Conservation (phyloP, 2,797 vertebrate species). For the Tinamus major region DNA sequence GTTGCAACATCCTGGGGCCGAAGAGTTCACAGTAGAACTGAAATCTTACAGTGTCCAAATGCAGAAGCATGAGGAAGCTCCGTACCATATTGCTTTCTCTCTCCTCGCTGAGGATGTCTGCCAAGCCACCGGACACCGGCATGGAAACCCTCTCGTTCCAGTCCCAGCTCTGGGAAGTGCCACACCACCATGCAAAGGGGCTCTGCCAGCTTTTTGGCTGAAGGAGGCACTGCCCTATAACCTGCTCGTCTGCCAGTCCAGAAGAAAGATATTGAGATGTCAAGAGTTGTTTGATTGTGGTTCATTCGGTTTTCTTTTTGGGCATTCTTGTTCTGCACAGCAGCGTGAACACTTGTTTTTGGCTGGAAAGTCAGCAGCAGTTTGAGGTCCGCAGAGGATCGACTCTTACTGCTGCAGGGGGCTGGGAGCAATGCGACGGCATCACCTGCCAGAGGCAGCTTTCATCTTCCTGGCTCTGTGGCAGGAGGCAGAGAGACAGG, state of each 20-base stretch:
- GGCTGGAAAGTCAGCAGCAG: not conserved
- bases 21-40: not conserved
- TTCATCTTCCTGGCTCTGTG: not conserved
- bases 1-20: not conserved
- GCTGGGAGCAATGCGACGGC: not conserved
- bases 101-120: not conserved
- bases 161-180: not conserved
- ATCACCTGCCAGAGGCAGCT: not conserved
- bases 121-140: not conserved
- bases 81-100: not conserved
- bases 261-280: not conserved
- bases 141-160: not conserved
- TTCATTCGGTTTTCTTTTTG: not conserved
- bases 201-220: not conserved
- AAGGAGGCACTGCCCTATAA: not conserved
- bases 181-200: fast-evolving
- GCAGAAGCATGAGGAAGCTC: not conserved
- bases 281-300: not conserved
- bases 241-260: not conserved
- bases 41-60: not conserved
- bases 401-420: not conserved
- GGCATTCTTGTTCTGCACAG: not conserved
- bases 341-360: not conserved
- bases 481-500: not conserved
- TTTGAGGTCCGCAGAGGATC: not conserved